Percentiles rank a stretch among this genome's conserved stretches.
Evolutionary conservation across 2,888 invertebrate genomes (phyloP).

Genomic region (Aphodius sticticus): DNA sequence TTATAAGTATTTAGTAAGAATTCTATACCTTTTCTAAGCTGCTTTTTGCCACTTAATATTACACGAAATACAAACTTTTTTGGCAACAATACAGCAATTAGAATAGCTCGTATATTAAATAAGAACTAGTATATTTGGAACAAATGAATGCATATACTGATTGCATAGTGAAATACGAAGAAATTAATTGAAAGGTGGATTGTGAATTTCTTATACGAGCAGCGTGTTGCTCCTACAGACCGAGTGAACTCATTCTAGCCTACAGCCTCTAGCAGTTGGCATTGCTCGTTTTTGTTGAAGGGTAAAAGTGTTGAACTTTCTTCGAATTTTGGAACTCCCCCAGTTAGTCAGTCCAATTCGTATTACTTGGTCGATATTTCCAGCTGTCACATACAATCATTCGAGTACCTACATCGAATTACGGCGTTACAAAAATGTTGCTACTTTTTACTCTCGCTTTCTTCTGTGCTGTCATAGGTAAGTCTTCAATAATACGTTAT

Average conservation of each 20-base stretch:
- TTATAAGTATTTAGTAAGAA: no score
- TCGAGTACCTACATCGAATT: neutral
- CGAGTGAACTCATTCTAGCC: neutral
- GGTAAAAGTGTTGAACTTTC: neutral
- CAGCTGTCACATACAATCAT: neutral
- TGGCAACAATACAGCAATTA: no score
- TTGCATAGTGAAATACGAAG: neutral
- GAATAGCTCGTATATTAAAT: no score
- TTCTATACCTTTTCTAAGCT: no score
- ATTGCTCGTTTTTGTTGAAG: conserved; percentile 8
- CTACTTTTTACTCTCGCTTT: conserved; percentile 25
- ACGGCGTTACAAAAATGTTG: conserved; percentile 26
- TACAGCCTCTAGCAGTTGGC: conserved; percentile 6
- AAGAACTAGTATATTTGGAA: neutral
- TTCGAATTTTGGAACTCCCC: neutral
- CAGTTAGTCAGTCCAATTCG: neutral
- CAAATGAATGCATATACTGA: neutral
- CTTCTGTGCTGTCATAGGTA: conserved; percentile 27
- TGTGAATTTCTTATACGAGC: neutral
- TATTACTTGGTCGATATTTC: neutral
- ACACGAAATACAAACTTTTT: no score
- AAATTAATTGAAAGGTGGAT: neutral
- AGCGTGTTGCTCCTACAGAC: neutral
- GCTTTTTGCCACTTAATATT: no score
- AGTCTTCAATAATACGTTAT: conserved; percentile 20